Base-by-base conservation (phyloP, 2,797 vertebrate genomes). In the Zenarchopterus dispar region DNA sequence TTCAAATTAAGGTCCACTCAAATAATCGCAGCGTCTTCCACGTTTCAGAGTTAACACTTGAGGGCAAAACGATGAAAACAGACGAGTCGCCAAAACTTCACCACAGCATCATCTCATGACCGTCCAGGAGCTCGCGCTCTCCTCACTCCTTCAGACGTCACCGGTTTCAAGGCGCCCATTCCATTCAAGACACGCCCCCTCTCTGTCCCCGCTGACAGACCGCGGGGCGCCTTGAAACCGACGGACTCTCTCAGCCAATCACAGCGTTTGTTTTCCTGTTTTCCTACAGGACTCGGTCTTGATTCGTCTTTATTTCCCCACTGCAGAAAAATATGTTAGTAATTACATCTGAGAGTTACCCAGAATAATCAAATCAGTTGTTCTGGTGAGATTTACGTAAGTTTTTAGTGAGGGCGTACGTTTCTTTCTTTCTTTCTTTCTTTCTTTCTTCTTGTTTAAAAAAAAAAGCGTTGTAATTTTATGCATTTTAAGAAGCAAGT, bases 181-280 rank as follows among this genome's bases (percentile, higher is more conserved):
- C 93, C 95, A 95, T 96, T 96, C 95, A 96, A 90, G 88, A 93
- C 89, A 57, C 67, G 55, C 67, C 80, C 67, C 53, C 48, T 39
- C 28, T 8, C 17, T 45, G 56, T 58, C 65, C 49, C 52, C 43
- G 18, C 26, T 56, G 50, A 51, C 74, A 58, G 69, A 41, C 33
- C 17, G 68, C 69, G 84, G 95, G 93, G 92, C 68, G 79, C 85
- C 86, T 76, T 59, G 76, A 84, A 54, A 54, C 74, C 69, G 60
- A 5, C 8, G 70, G 31, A 17, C 59, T 6, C 60, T 54, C 75
- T 88, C 62, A 67, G 69, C 96, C 95, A 97, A 97, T 97, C 75
- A 36, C 0, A 17, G 65, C 58, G 3, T 93, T 94, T 92, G 91
- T 95, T 94, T 95, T 94, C 90, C 91, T 92, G 91, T 95, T 94